phyloP scores from a whole-genome alignment of 2,888 invertebrate genomes.

The Pollenia amentaria region DNA sequence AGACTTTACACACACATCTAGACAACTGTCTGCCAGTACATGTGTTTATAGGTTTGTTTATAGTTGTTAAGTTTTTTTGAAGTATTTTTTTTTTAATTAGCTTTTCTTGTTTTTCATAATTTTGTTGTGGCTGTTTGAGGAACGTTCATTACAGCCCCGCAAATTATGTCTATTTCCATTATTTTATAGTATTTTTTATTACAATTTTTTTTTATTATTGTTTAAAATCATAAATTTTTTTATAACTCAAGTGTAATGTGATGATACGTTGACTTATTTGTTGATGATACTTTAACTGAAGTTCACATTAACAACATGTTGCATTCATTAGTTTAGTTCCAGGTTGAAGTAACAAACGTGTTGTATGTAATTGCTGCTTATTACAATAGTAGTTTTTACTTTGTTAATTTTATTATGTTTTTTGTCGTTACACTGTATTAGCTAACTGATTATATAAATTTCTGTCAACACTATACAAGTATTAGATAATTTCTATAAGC shows the following conservation, averaged over 20 bases:
- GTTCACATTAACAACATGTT: conserved; percentile 60
- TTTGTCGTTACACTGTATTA: conserved; percentile 42
- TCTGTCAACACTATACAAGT: conserved; percentile 8
- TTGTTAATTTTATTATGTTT: neutral
- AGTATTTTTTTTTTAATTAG: conserved; percentile 56
- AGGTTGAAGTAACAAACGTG: conserved; percentile 6
- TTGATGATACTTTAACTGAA: conserved; percentile 40
- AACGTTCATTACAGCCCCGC: neutral
- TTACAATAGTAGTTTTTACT: conserved; percentile 11
- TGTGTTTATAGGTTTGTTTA: conserved; percentile 8
- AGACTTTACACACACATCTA: neutral
- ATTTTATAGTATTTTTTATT: conserved; percentile 38
- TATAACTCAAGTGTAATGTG: conserved; percentile 20
- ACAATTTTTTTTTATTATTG: conserved; percentile 20
- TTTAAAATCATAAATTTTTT: conserved; percentile 44
- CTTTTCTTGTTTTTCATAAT: conserved; percentile 46
- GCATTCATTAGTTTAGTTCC: conserved; percentile 41
- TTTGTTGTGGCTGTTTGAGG: neutral
- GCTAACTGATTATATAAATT: conserved; percentile 47
- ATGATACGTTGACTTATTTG: conserved; percentile 35
- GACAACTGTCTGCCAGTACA: neutral
- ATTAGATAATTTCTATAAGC: neutral
- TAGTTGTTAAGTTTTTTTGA: conserved; percentile 28
- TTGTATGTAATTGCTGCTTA: conserved; percentile 37
- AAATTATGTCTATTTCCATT: conserved; percentile 53